phyloP scores from a whole-genome alignment of 1,140 invertebrate species.

The Lamellibrachia luymesi region DNA sequence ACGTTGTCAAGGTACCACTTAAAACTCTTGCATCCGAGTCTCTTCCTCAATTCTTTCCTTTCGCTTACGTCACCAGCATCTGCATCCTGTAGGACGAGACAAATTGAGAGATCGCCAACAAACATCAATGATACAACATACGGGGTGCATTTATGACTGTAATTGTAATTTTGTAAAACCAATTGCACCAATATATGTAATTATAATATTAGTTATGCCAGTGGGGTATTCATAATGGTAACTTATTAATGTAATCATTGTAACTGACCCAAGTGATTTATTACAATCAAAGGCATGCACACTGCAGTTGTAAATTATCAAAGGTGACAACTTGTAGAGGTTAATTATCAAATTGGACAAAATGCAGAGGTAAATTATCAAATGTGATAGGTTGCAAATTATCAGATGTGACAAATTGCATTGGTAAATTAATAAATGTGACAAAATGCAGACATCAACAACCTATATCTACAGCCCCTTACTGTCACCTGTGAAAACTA shows the following conservation, averaged over 20 bases:
- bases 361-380: not conserved
- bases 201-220: not conserved
- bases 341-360: not conserved
- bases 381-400: not conserved
- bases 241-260: not conserved
- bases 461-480: not conserved
- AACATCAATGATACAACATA: not conserved
- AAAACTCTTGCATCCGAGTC: conserved; percentile 90
- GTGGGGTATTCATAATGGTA: not conserved
- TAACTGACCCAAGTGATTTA: not conserved
- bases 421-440: not conserved
- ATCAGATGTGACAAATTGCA: not conserved
- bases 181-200: not conserved
- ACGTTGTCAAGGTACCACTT: conserved; percentile 98
- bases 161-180: not conserved
- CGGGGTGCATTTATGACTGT: not conserved
- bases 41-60: conserved; percentile 72
- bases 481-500: not conserved
- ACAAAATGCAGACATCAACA: not conserved
- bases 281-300: not conserved
- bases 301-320: not conserved
- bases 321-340: too few species aligned
- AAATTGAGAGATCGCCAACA: conserved; percentile 13
- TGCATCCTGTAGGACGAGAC: conserved; percentile 54
- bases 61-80: conserved; percentile 84